Base-by-base conservation (phyloP, 1,140 invertebrate species). In the Drosophila fuyamai region DNA sequence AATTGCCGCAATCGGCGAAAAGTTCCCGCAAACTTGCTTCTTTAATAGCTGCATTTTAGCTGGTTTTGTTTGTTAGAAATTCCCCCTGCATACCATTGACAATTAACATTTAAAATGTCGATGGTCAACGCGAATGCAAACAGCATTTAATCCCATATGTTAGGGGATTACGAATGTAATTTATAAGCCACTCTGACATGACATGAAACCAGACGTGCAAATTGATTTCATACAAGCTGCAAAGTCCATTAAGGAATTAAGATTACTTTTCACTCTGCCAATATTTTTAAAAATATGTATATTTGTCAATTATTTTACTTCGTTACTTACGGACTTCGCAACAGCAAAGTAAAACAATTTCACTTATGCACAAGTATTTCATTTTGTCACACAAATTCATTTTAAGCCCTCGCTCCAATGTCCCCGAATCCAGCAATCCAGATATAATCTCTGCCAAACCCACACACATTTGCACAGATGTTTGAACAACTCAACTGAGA, bases 401-500 rank as follows among this genome's bases (percentile, higher is more conserved):
- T 47, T 12, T 12, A 50, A 58, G 51, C 67, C 35, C 36, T 57
- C 27, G 43, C 40, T 51, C 53, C 56, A 60, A 38, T 44, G 23
- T 35, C 35, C 36, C 48, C 44, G 40, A 50, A 59, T 55, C 38
- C 63, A n/a, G 35, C 51, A 71, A 71, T 71, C 27, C 68, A 27
- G 36, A 71, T 58, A 58, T 71, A 58, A 71, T 71, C 68, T 57
- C 41, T 70, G 67, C 41, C 65, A 71, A 48, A 70, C 67, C 38
- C 32, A 18, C 65, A 70, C 67, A 57, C 63, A 41, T 56, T 70
- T 44, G 65, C 51, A 43, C 68, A 72, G 67, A 46, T 71, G 66
- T 83, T 83, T 83, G 70, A 78, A 50, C 55, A 68, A 53, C 70
- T 76, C 55, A 48, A 55, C 46, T 44, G 79, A 76, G 80, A 72